Base-by-base conservation (phyloP, 2,113 vertebrate genomes). In the Capricornis sumatraensis region DNA sequence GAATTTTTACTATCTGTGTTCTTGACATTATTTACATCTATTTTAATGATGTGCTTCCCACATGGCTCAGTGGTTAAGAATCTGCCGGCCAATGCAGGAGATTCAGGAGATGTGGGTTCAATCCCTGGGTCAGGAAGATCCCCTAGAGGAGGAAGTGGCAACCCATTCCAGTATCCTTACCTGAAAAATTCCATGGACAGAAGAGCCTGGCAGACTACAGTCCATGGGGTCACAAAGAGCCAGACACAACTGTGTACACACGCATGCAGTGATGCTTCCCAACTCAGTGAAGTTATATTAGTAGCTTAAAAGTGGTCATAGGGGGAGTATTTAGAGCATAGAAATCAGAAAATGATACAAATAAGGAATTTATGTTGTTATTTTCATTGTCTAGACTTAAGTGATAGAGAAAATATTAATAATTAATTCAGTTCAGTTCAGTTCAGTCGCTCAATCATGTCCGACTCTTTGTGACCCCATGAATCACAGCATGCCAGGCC, bases 361-460 rank as follows among this genome's bases (percentile, higher is more conserved):
- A 84, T 82, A 91, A 91, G 36, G 53, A n/a, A 88, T 52, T 79
- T 8, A 85, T 60, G 57, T 21, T 78, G 25, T 50, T 78, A 53
- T 81, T 96, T 83, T 55, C 64, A 53, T 91, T 67, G n/a, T 58
- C 55, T 87, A 58, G 15, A 78, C 45, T 64, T 90, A 87, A 76
- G 17, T 57, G 21, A 89, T 71, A 12, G 7, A 95, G 47, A 93
- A 95, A 94, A 58, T 89, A 45, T 14, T 76, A 97, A 64, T 55
- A 50, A 64, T 79, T n/a, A 36, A 67, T 71, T 71, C n/a, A 11
- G 58, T 30, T 60, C 58, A 60, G 58, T 30, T 58, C 57, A 27
- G 57, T 12, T 53, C 53, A 60, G 58, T 60, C 0, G 0, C 27
- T 60, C 58, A 30, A 27, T 60, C 2, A 5, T 60, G 58, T 60